These are phyloP conservation scores for Vulpes ferrilata DNA, from an alignment of 2,113 vertebrate genomes.

Conservation along the genomic window DNA sequence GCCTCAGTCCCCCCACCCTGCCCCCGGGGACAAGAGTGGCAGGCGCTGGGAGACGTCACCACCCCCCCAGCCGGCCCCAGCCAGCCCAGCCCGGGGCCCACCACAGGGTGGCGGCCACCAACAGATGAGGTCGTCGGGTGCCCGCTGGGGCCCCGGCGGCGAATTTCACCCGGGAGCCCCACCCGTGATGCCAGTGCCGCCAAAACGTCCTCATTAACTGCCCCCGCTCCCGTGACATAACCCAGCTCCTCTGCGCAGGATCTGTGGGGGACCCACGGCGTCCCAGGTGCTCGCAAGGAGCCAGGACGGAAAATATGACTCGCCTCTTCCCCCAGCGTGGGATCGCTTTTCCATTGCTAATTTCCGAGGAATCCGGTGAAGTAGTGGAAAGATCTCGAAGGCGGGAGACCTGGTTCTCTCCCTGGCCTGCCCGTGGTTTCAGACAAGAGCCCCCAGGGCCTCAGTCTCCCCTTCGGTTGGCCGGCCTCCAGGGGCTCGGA, in stretches of 20 bases:
- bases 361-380: slow-evolving; percentile 72
- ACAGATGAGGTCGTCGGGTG: rapidly evolving
- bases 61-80: rapidly evolving
- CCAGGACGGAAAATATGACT: slow-evolving; percentile 68
- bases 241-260: not conserved
- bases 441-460: not conserved
- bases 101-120: not conserved
- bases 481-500: not conserved
- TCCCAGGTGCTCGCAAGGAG: slow-evolving; percentile 58
- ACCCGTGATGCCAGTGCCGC: not conserved
- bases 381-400: slow-evolving; percentile 77
- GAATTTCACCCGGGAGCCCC: not conserved
- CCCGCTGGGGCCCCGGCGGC: not conserved
- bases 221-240: not conserved
- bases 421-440: not conserved
- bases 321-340: not conserved
- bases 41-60: rapidly evolving
- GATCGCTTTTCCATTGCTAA: slow-evolving; percentile 73
- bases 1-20: not conserved
- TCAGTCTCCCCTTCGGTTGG: not conserved
- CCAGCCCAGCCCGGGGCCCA: not conserved
- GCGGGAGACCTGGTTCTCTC: not conserved
- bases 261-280: not conserved
- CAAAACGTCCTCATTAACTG: not conserved
- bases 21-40: not conserved